phyloP scores from a whole-genome alignment of 2,888 invertebrate species.

The Drosophila histrio region DNA sequence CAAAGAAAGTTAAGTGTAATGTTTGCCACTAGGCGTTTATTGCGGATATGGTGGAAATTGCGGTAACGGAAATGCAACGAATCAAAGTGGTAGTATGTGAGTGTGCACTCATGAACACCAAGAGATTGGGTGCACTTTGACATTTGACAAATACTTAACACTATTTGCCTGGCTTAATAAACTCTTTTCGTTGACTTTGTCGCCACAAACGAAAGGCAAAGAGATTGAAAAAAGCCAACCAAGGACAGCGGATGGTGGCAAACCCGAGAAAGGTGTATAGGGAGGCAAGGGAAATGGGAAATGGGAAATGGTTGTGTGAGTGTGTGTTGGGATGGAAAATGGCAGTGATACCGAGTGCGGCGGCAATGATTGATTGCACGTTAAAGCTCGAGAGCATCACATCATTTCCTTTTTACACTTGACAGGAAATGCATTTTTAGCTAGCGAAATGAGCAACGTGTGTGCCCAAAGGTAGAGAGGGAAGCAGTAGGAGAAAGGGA shows the following conservation, averaged over 20 bases:
- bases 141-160: conserved; percentile 79
- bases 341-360: conserved; percentile 35
- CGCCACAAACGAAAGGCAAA: conserved; percentile 40
- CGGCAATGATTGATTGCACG: conserved; percentile 81
- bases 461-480: conserved; percentile 22
- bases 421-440: conserved; percentile 80
- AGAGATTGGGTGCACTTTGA: conserved; percentile 42
- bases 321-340: conserved; percentile 44
- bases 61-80: conserved; percentile 48
- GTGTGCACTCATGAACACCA: conserved; percentile 10
- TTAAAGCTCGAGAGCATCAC: conserved; percentile 75
- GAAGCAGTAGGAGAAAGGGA: not conserved
- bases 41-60: conserved; percentile 50
- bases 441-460: conserved; percentile 71
- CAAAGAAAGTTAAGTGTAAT: conserved; percentile 28
- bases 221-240: conserved; percentile 6
- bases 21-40: conserved; percentile 15
- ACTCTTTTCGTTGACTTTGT: conserved; percentile 71
- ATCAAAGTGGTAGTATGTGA: conserved; percentile 25
- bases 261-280: not conserved
- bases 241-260: conserved; percentile 19
- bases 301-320: conserved; percentile 6
- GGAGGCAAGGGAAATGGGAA: not conserved
- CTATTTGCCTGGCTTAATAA: conserved; percentile 78
- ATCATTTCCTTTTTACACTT: conserved; percentile 79